Conservation (phyloP, 2,113 vertebrate genomes). For the Syngnathoides biaculeatus region DNA sequence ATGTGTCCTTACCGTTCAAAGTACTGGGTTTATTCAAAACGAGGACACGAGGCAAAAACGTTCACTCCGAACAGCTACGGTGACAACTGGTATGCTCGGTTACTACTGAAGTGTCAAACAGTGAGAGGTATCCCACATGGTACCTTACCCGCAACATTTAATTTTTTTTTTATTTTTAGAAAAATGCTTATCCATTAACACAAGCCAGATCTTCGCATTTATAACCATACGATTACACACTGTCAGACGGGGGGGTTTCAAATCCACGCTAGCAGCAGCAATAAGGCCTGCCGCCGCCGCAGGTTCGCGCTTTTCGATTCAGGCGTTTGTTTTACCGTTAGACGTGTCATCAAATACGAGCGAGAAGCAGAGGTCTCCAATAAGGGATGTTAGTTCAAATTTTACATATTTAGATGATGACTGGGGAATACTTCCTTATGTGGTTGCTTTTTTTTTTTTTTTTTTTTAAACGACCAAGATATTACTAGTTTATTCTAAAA, state of each 20-base stretch:
- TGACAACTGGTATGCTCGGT: slow-evolving; percentile 38
- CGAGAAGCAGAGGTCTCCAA: neutral
- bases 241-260: slow-evolving; percentile 14
- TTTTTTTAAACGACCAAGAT: slow-evolving; percentile 7
- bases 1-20: slow-evolving; percentile 9
- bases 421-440: slow-evolving; percentile 14
- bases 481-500: slow-evolving; percentile 19
- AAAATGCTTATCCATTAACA: slow-evolving; percentile 60
- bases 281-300: slow-evolving; percentile 26
- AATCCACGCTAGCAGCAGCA: slow-evolving; percentile 49
- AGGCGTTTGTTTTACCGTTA: slow-evolving; percentile 5
- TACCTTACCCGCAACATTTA: slow-evolving; percentile 54
- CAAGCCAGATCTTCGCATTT: slow-evolving; percentile 42
- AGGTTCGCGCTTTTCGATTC: slow-evolving; percentile 24
- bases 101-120: slow-evolving; percentile 37
- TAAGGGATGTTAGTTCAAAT: neutral
- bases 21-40: neutral
- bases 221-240: slow-evolving; percentile 35
- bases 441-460: slow-evolving; percentile 9
- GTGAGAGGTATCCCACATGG: slow-evolving; percentile 67
- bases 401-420: slow-evolving; percentile 2
- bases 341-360: slow-evolving; percentile 4
- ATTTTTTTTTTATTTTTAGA: slow-evolving; percentile 15
- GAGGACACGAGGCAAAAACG: slow-evolving; percentile 13
- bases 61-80: too few relatives aligned